phyloP scores from a whole-genome alignment of 1,140 invertebrate species.

The Bombus impatiens region DNA sequence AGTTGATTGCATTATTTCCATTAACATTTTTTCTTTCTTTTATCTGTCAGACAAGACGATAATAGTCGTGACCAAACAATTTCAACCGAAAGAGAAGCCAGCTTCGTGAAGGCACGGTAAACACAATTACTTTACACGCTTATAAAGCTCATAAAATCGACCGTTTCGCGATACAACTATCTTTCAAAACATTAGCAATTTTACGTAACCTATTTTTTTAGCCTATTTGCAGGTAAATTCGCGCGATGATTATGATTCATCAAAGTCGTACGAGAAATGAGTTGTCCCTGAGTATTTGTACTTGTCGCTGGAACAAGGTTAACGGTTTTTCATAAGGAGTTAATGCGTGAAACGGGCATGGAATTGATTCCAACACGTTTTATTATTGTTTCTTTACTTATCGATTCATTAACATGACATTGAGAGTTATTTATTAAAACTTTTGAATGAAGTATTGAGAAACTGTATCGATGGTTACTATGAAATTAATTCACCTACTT shows the following conservation, averaged over 20 bases:
- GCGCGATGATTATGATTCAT: constrained; percentile 3
- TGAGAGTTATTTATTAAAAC: neutral
- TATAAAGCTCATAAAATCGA: neutral
- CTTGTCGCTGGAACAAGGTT: neutral
- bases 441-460: no score
- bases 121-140: neutral
- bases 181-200: constrained; percentile 24
- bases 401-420: neutral
- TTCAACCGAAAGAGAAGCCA: neutral
- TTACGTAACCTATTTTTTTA: constrained; percentile 13
- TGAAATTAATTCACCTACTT: neutral
- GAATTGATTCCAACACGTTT: constrained; percentile 1
- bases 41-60: neutral
- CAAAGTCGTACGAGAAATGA: neutral
- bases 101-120: neutral
- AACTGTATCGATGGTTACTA: neutral
- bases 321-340: constrained; percentile 28
- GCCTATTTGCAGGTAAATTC: neutral
- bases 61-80: neutral
- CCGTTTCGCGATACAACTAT: neutral
- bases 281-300: constrained; percentile 8
- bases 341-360: neutral
- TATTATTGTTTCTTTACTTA: neutral
- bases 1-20: neutral
- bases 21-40: neutral